Conservation (phyloP, 2,113 vertebrate genomes). For the Carassius auratus region DNA sequence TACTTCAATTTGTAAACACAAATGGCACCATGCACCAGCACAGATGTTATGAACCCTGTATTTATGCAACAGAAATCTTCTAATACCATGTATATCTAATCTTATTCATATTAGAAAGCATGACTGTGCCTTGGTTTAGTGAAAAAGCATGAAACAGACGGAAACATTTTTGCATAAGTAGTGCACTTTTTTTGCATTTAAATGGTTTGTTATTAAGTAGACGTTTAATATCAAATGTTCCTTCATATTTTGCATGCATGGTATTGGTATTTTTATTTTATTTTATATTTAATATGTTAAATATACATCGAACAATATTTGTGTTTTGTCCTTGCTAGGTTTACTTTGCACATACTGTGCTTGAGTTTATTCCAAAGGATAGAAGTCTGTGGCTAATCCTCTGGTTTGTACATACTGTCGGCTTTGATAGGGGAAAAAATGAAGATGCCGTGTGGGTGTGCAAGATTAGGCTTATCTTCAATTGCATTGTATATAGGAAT, state of each 20-base stretch:
- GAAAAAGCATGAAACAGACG: not conserved
- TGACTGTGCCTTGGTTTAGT: not conserved
- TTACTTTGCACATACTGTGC: constrained; percentile 34
- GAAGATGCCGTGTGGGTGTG: constrained; percentile 53
- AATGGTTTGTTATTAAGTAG: not conserved
- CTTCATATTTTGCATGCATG: not conserved
- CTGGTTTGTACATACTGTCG: constrained; percentile 42
- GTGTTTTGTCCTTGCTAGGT: constrained; percentile 46
- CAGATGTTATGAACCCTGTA: constrained; percentile 32
- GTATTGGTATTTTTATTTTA: not conserved
- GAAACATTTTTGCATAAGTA: constrained; percentile 5
- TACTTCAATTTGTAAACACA: constrained; percentile 28
- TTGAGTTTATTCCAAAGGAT: constrained; percentile 48
- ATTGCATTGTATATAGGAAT: constrained; percentile 61
- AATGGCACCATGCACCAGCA: constrained; percentile 4
- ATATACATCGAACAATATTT: constrained; percentile 10
- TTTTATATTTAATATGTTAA: not conserved
- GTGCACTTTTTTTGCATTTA: not conserved
- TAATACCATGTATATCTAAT: constrained; percentile 42
- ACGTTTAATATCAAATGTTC: not conserved
- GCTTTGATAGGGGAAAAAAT: constrained; percentile 48
- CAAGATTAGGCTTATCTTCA: constrained; percentile 61
- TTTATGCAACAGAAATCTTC: not conserved
- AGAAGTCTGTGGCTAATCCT: constrained; percentile 53
- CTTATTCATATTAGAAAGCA: constrained; percentile 38